phyloP scores from a whole-genome alignment of 2,113 vertebrate genomes.

The Pagrus major region DNA sequence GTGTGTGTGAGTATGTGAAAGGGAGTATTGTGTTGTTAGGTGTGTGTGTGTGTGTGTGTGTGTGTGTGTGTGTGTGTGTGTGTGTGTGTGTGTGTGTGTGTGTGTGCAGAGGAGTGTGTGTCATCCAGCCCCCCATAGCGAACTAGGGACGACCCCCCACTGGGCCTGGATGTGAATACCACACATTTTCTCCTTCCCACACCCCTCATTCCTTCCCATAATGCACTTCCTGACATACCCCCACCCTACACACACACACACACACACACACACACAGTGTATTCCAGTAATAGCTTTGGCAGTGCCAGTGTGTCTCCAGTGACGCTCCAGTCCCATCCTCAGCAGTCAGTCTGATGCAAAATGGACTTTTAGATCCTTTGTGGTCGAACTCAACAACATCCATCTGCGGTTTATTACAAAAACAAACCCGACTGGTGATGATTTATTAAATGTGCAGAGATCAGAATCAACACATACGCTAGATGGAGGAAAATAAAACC shows the following conservation, averaged over 20 bases:
- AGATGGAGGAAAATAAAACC: no score
- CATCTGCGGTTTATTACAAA: background rate
- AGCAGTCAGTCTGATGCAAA: background rate
- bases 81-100: background rate
- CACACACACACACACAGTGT: slow-evolving; percentile 15
- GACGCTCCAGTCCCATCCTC: slow-evolving; percentile 9
- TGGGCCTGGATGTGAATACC: slow-evolving; percentile 54
- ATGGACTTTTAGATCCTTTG: background rate
- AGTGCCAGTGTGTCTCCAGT: slow-evolving; percentile 41
- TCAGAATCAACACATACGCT: background rate
- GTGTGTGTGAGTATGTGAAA: background rate
- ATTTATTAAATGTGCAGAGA: background rate
- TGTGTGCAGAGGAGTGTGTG: background rate
- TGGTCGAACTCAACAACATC: background rate
- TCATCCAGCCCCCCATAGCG: slow-evolving; percentile 14
- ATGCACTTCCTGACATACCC: slow-evolving; percentile 53
- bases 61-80: slow-evolving; percentile 15
- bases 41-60: background rate
- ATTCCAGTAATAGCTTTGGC: slow-evolving; percentile 53
- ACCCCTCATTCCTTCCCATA: slow-evolving; percentile 51
- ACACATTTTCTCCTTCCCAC: slow-evolving; percentile 61
- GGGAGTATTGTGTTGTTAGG: slow-evolving; percentile 12
- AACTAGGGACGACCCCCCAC: slow-evolving; percentile 19
- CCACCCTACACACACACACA: slow-evolving; percentile 16
- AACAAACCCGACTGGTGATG: background rate